Evolutionary conservation across 37 sponge, comb jelly and placozoan species (phyloP), one percentile per base, ranked within the genome.

Genomic region (Chondrosia reniformis): DNA sequence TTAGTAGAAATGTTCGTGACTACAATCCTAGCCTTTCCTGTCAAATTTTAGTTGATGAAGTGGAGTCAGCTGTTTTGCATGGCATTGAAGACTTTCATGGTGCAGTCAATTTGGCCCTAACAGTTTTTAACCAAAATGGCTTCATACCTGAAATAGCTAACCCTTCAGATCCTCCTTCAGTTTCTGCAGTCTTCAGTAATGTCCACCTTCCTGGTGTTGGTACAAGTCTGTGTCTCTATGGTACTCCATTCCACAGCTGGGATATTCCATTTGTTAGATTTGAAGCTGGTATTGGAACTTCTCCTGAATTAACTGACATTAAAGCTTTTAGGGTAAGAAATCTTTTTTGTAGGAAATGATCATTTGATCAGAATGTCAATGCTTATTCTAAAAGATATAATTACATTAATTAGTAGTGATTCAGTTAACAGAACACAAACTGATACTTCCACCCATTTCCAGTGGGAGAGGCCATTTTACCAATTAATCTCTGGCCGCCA

Each of bases 181-280:
- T 88, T 9, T 31, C 5, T 19, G 86, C 89, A 21, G 63, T 81
- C 0, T 88, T 86, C 40, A 55, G 49, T 32, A 76, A 86, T 69
- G 84, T 93, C 4, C 33, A 64, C 25, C 58, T 93, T 17, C 83
- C 90, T 27, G 31, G 46, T 3, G 6, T 38, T 39, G 13, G 52
- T 0, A 77, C 49, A 24, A 34, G 34, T 44, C n/a, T 85, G 30
- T 93, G 94, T 81, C 77, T 67, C 36, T 84, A 75, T 76, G 94
- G 94, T 3, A 54, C 0, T 7, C 94, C 94, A 55, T 89, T 93
- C 63, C 83, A 81, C 72, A 85, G 83, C 67, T 72, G 75, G 76
- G 67, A 55, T 1, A 80, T 74, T 67, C 92, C 96, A 1, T 79
- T 95, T 9, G 84, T 95, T 39, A 76, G 79, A 67, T 86, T 95